A percentile compares a stretch with the other conserved stretches of the same genome.
Evolutionary conservation across 2,797 vertebrate species (phyloP).

Genomic region (Cryptoprocta ferox): DNA sequence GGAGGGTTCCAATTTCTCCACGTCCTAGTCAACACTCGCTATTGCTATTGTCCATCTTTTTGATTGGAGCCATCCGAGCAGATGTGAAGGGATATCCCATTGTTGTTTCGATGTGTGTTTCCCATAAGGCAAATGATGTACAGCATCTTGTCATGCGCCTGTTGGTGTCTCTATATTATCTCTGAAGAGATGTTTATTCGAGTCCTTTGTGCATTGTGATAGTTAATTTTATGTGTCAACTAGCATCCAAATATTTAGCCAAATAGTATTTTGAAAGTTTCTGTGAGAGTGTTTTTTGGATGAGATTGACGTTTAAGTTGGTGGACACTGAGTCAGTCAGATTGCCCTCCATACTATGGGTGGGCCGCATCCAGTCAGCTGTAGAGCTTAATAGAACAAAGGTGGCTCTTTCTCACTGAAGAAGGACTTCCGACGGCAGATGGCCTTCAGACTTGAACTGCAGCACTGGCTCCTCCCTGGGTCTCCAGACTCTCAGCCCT

Average conservation of each 20-base stretch:
- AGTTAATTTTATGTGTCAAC: not conserved
- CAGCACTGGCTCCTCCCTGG: not conserved
- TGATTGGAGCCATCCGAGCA: not conserved
- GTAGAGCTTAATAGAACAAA: not conserved
- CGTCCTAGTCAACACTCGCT: no score
- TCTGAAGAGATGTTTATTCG: not conserved
- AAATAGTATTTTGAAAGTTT: not conserved
- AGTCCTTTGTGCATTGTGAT: not conserved
- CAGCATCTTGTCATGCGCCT: not conserved
- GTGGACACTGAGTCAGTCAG: no score
- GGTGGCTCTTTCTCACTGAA: not conserved
- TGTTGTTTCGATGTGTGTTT: not conserved
- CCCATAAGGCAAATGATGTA: not conserved
- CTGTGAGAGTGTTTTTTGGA: not conserved
- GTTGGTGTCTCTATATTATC: not conserved
- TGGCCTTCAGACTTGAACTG: not conserved
- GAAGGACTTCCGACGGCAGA: not conserved
- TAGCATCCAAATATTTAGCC: not conserved
- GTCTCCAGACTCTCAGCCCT: not conserved
- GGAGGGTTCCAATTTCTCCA: not conserved
- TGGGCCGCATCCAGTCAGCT: not conserved
- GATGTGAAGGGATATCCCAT: not conserved
- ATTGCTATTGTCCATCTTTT: not conserved
- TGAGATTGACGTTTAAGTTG: not conserved
- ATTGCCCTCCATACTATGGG: not conserved